Conservation (phyloP, 2,797 vertebrate species). For the Clarias pachynema region DNA sequence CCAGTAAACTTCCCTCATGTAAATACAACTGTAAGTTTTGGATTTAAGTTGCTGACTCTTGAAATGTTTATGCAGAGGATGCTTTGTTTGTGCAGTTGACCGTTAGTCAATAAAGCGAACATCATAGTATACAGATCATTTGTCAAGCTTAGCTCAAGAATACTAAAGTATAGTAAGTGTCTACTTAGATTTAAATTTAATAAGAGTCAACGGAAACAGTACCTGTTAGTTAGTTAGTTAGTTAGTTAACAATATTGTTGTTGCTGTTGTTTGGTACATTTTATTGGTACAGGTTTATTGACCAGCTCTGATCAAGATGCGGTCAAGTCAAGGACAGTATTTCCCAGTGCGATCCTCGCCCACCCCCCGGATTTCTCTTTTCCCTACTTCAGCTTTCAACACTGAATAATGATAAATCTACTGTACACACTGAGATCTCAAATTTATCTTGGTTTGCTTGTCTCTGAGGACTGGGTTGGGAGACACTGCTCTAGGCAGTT, state of each 20-base stretch:
- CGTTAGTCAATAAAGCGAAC: not conserved
- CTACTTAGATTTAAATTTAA: not conserved
- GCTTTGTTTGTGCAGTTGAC: not conserved
- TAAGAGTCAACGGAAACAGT: not conserved
- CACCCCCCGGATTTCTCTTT: not conserved
- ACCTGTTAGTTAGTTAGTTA: too few species aligned
- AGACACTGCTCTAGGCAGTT: conserved; percentile 11
- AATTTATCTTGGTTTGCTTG: not conserved
- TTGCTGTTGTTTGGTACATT: too few species aligned
- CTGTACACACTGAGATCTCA: not conserved
- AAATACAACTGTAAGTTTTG: not conserved
- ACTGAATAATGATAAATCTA: not conserved
- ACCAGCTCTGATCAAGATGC: not conserved
- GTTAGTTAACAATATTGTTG: too few species aligned
- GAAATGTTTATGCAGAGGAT: not conserved
- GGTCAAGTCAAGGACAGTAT: not conserved
- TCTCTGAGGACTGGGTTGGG: conserved; percentile 24
- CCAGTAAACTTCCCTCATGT: not conserved
- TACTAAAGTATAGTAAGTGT: not conserved
- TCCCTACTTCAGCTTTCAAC: not conserved
- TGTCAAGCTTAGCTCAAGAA: not conserved
- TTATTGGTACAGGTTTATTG: too few species aligned
- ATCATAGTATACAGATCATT: not conserved
- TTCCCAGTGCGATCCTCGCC: not conserved
- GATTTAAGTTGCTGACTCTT: not conserved